Evolutionary conservation across 2,888 invertebrate species (phyloP).

Genomic region (Callyntrura guangdongensis): DNA sequence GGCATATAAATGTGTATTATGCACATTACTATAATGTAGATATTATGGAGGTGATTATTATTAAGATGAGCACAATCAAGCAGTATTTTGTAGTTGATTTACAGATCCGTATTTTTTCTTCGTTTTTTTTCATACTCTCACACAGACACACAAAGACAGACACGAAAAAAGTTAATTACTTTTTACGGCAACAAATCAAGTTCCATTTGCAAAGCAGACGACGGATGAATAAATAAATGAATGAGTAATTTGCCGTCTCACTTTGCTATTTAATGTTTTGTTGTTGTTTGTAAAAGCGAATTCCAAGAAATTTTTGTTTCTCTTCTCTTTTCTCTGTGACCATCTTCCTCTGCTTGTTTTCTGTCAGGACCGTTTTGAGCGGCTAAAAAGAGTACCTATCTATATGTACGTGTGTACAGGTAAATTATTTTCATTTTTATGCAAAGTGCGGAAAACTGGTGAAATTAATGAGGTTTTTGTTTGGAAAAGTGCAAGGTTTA

Average conservation of each 20-base stretch:
- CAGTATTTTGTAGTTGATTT: constrained; percentile 68
- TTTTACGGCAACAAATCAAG: constrained; percentile 71
- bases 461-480: constrained; percentile 46
- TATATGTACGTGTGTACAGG: not conserved
- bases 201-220: constrained; percentile 64
- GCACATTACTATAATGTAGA: constrained; percentile 19
- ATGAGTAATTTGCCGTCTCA: constrained; percentile 51
- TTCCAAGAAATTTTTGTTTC: not conserved
- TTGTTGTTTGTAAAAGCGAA: constrained; percentile 17
- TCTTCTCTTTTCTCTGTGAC: not conserved
- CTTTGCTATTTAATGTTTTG: constrained; percentile 40
- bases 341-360: not conserved
- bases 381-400: no score
- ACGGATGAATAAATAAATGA: constrained; percentile 57
- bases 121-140: not conserved
- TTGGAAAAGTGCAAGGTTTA: not conserved
- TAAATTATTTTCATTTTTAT: constrained; percentile 37
- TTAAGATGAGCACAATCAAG: constrained; percentile 69
- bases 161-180: constrained; percentile 68
- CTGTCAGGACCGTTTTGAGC: not conserved
- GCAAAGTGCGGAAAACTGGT: constrained; percentile 22
- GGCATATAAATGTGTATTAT: no score
- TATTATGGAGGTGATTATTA: constrained; percentile 48
- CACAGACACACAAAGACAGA: not conserved
- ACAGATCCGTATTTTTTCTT: constrained; percentile 60